phyloP scores from a whole-genome alignment of 2,888 invertebrate genomes.

The Tetheella fluctuosa region DNA sequence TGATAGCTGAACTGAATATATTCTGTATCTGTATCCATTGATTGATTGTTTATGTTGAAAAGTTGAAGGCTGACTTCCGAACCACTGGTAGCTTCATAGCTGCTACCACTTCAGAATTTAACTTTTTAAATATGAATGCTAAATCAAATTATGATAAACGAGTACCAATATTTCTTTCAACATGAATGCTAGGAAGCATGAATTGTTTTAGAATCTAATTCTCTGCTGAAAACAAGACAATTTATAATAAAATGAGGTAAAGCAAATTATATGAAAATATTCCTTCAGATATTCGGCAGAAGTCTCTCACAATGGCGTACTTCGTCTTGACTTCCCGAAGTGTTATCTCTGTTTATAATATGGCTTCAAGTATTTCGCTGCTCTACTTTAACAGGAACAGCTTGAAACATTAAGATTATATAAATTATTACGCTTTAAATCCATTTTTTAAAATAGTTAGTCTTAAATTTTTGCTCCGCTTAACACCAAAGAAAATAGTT shows the following conservation, averaged over 20 bases:
- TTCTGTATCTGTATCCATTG: no score
- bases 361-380: constrained; percentile 3
- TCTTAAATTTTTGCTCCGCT: neutral
- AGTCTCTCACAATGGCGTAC: neutral
- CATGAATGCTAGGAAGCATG: no score
- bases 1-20: no score
- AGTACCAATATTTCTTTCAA: no score
- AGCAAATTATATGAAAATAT: neutral
- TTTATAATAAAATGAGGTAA: neutral
- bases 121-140: no score
- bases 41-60: no score
- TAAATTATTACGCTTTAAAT: neutral
- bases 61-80: no score
- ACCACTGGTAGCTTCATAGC: no score
- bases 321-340: neutral
- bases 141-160: no score
- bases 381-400: constrained; percentile 5
- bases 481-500: neutral
- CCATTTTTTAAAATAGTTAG: neutral
- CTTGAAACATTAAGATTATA: neutral
- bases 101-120: no score
- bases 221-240: neutral
- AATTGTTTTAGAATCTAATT: neutral
- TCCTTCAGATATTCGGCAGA: neutral
- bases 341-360: constrained; percentile 5